phyloP scores from a whole-genome alignment of 2,797 vertebrate genomes.

The Brachymystax lenok region DNA sequence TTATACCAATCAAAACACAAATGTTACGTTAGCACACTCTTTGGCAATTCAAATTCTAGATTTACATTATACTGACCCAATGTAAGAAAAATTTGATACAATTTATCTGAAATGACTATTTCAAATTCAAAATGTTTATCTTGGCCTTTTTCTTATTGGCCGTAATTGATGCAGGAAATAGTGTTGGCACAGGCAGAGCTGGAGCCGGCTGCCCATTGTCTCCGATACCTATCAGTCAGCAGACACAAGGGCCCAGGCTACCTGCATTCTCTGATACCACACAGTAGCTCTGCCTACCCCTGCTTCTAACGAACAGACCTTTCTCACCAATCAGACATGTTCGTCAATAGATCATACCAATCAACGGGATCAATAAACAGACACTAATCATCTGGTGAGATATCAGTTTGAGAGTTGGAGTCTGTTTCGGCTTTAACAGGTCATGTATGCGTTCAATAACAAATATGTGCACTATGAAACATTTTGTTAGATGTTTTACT shows the following conservation, averaged over 20 bases:
- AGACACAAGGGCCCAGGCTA: slow-evolving; percentile 72
- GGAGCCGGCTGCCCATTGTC: slow-evolving; percentile 60
- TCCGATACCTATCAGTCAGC: slow-evolving; percentile 83
- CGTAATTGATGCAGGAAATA: slow-evolving; percentile 68
- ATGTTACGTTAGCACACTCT: background rate
- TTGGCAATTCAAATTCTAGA: slow-evolving; percentile 54
- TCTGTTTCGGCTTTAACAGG: background rate
- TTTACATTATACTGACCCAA: slow-evolving; percentile 44
- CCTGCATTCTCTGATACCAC: slow-evolving; percentile 32
- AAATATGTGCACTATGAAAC: no score
- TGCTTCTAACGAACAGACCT: slow-evolving; percentile 2
- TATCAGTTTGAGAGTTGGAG: background rate
- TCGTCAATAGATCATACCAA: background rate
- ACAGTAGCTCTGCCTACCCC: slow-evolving; percentile 28
- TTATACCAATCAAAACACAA: background rate
- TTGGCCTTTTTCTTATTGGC: slow-evolving; percentile 50
- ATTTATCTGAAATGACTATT: slow-evolving; percentile 21
- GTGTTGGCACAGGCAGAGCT: slow-evolving; percentile 27
- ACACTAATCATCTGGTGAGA: slow-evolving; percentile 8
- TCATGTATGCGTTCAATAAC: background rate
- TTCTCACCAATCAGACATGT: background rate
- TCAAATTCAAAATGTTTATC: slow-evolving; percentile 59
- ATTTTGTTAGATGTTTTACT: background rate
- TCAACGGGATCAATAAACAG: slow-evolving; percentile 4
- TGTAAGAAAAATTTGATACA: slow-evolving; percentile 35